These are phyloP conservation scores for Schizothorax lantsangensis DNA, from an alignment of 2,797 vertebrate species.

Conservation along the genomic window DNA sequence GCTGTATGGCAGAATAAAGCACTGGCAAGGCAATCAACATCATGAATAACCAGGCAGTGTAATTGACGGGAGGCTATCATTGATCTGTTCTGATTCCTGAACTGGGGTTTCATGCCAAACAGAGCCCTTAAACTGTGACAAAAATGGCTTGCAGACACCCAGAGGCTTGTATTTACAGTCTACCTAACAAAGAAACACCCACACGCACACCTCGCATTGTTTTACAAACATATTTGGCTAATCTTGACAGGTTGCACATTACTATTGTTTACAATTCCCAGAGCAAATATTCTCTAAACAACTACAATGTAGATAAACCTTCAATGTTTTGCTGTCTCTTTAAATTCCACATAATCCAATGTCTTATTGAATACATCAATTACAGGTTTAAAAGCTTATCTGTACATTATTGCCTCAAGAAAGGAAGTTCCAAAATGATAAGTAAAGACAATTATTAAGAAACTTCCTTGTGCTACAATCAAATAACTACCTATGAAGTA, in stretches of 20 bases:
- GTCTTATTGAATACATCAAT: not conserved
- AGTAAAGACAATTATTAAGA: not conserved
- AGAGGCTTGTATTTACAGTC: not conserved
- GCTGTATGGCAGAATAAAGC: not conserved
- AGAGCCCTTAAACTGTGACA: not conserved
- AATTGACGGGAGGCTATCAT: not conserved
- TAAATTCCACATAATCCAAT: not conserved
- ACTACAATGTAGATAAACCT: not conserved
- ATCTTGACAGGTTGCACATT: not conserved
- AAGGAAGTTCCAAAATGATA: not conserved
- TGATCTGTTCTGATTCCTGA: not conserved
- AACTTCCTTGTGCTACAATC: not conserved
- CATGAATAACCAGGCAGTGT: conserved; percentile 8
- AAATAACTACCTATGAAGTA: not conserved
- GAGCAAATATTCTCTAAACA: not conserved
- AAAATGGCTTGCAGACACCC: not conserved
- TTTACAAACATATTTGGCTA: not conserved
- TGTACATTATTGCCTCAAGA: not conserved
- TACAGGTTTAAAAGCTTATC: not conserved
- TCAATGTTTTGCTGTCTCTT: not conserved
- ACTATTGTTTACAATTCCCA: not conserved
- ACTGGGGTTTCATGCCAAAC: not conserved
- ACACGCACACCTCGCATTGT: not conserved
- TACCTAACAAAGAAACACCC: not conserved
- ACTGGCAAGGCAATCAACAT: not conserved